These are phyloP conservation scores for Idaea aversata DNA, from an alignment of 2,888 invertebrate species.

Conservation along the genomic window DNA sequence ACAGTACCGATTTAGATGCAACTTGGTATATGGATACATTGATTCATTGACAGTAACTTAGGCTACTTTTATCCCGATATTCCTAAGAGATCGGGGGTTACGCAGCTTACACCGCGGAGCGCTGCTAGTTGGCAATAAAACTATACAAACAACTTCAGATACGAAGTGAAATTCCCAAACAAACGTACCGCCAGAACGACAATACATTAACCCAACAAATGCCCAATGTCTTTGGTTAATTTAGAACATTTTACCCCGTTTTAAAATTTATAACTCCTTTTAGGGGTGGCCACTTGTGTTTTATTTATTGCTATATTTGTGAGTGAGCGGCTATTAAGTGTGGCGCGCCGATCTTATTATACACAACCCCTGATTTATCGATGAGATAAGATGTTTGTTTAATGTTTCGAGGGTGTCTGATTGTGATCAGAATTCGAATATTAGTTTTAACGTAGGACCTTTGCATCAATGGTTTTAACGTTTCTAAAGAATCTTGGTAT, in stretches of 20 bases:
- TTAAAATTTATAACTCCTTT: slow-evolving; percentile 54
- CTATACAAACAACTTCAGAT: neutral
- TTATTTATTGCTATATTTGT: slow-evolving; percentile 71
- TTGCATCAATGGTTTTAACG: neutral
- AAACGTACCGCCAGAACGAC: slow-evolving; percentile 12
- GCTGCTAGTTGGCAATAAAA: slow-evolving; percentile 9
- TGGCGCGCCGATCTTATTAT: slow-evolving; percentile 42
- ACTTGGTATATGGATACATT: no score
- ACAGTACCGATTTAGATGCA: no score
- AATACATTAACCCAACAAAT: slow-evolving; percentile 24
- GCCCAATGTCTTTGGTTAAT: slow-evolving; percentile 28
- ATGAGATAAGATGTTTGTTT: slow-evolving; percentile 23
- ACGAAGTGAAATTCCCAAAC: slow-evolving; percentile 10
- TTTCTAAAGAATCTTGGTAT: neutral
- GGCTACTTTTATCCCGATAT: no score
- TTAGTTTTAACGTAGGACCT: neutral
- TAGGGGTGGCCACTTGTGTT: slow-evolving; percentile 43
- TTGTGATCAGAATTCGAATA: neutral
- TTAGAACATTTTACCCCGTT: slow-evolving; percentile 37
- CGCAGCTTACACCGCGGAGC: no score
- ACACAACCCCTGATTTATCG: slow-evolving; percentile 39
- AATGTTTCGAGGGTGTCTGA: slow-evolving; percentile 2
- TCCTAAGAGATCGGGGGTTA: no score
- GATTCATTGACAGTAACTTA: no score
- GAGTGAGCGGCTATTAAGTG: slow-evolving; percentile 62